Percentiles rank a stretch among this genome's conserved stretches.
phyloP scores from a whole-genome alignment of 2,888 invertebrate species.

The Arctia plantaginis region DNA sequence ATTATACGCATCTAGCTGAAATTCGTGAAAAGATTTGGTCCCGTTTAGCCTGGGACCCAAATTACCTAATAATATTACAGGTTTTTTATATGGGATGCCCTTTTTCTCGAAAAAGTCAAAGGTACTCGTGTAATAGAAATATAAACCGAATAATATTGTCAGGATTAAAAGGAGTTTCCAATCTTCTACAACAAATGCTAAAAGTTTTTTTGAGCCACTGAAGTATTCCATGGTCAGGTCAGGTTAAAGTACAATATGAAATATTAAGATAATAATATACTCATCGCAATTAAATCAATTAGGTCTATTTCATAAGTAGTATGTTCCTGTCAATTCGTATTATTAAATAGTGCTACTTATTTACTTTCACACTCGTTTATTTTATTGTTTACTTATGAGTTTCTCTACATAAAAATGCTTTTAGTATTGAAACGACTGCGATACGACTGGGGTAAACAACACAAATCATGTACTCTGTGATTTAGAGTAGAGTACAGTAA shows the following conservation, averaged over 20 bases:
- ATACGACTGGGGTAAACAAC: no score
- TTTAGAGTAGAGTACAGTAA: no score
- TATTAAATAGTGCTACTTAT: not conserved
- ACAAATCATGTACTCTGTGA: no score
- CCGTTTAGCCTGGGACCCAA: constrained; percentile 74
- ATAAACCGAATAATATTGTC: constrained; percentile 66
- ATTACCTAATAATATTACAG: constrained; percentile 82
- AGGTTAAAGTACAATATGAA: not conserved
- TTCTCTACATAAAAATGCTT: not conserved
- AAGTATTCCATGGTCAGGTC: constrained; percentile 58
- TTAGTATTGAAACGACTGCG: not conserved
- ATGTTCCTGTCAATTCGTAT: not conserved
- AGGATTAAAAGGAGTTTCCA: constrained; percentile 72
- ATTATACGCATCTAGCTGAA: constrained; percentile 77
- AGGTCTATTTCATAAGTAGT: not conserved
- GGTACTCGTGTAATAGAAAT: constrained; percentile 78
- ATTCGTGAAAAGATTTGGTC: constrained; percentile 79
- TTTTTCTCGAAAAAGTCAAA: constrained; percentile 80
- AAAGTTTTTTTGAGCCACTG: constrained; percentile 58
- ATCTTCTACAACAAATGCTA: constrained; percentile 66
- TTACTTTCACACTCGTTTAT: not conserved
- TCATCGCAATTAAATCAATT: not conserved
- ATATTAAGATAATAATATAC: not conserved
- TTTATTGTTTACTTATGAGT: not conserved
- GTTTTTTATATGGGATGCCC: constrained; percentile 77